These are phyloP conservation scores for Scaptomyza flava DNA, from an alignment of 2,888 invertebrate genomes.

Conservation along the genomic window DNA sequence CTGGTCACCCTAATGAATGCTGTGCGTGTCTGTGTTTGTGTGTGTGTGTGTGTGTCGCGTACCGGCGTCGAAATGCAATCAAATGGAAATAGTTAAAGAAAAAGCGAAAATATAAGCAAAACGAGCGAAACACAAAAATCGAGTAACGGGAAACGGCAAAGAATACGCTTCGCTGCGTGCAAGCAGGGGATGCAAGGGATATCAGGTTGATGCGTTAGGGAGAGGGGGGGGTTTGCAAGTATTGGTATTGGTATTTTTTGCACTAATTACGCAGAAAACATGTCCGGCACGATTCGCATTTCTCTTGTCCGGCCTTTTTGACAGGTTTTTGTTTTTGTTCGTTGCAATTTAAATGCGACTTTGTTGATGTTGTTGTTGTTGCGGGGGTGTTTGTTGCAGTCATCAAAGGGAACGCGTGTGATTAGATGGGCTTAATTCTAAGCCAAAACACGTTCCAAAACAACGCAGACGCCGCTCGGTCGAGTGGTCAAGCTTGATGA, in stretches of 20 bases:
- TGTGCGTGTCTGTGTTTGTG: constrained; percentile 4
- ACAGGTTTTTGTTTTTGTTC: constrained; percentile 5
- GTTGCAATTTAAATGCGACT: constrained; percentile 65
- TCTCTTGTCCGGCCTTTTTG: constrained; percentile 16
- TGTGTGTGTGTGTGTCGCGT: constrained; percentile 14
- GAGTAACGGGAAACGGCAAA: constrained; percentile 24
- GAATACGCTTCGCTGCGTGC: constrained; percentile 54
- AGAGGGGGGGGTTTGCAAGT: constrained; percentile 21
- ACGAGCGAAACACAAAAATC: constrained; percentile 4
- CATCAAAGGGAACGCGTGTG: constrained; percentile 38
- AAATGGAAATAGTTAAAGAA: constrained; percentile 76
- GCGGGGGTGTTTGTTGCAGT: constrained; percentile 49
- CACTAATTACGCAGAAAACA: constrained; percentile 75
- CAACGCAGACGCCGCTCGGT: constrained; percentile 22
- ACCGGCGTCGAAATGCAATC: constrained; percentile 69
- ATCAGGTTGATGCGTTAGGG: background rate
- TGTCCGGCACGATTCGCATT: constrained; percentile 45
- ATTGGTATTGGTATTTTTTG: constrained; percentile 27
- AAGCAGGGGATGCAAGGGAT: constrained; percentile 1
- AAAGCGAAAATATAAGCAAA: constrained; percentile 43
- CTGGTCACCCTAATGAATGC: constrained; percentile 70
- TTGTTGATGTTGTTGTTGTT: background rate
- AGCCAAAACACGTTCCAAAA: constrained; percentile 67
- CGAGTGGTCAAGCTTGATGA: constrained; percentile 26
- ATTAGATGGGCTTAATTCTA: constrained; percentile 68